Evolutionary conservation across 2,888 invertebrate species (phyloP).

Genomic region (Xanthia icteritia): DNA sequence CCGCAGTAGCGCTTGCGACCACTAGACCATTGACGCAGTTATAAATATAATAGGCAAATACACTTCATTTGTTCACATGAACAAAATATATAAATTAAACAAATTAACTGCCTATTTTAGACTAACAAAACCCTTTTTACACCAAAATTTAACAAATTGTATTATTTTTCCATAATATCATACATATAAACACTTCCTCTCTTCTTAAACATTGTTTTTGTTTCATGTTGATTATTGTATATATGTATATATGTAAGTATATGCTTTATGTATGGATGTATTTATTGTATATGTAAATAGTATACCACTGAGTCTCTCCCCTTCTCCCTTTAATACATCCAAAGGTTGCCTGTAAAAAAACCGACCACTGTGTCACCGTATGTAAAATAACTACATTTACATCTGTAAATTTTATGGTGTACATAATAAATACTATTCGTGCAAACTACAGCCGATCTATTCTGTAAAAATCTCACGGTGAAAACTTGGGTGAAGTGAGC

Average conservation of each 20-base stretch:
- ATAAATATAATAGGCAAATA: background rate
- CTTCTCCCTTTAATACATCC: background rate
- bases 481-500: no score
- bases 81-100: slow-evolving; percentile 6
- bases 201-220: background rate
- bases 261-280: background rate
- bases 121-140: background rate
- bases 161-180: background rate
- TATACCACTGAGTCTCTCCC: background rate
- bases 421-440: background rate
- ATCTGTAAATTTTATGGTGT: background rate
- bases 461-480: no score
- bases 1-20: no score
- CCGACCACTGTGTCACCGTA: background rate
- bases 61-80: background rate
- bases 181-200: background rate
- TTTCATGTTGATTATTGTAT: background rate
- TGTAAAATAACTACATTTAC: background rate
- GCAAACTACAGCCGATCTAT: no score
- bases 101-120: background rate
- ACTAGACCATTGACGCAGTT: no score
- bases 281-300: background rate
- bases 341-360: background rate
- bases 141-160: background rate
- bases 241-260: background rate